Percentiles rank a stretch among this genome's conserved stretches.
Evolutionary conservation across 2,888 invertebrate species (phyloP).

Genomic region (Hetaerina titia): DNA sequence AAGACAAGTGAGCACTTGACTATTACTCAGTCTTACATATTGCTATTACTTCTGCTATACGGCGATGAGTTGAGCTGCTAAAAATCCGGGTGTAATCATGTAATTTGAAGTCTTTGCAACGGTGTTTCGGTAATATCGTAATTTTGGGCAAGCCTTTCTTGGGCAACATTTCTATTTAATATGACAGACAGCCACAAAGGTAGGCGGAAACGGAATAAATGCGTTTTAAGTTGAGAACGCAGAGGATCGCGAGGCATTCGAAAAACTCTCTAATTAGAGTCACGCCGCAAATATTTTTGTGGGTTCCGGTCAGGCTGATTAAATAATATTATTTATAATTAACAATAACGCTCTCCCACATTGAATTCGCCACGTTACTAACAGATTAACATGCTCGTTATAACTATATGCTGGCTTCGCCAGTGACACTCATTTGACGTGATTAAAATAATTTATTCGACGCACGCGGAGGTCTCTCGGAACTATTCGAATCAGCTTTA

Average conservation of each 20-base stretch:
- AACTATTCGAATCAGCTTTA: neutral
- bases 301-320: neutral
- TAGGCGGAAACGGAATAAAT: neutral
- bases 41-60: too few relatives aligned
- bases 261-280: neutral
- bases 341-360: neutral
- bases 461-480: neutral
- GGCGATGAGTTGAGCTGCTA: too few relatives aligned
- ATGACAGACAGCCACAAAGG: neutral
- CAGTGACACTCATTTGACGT: neutral
- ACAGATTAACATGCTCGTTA: neutral
- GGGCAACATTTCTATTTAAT: neutral
- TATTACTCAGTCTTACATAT: too few relatives aligned
- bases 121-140: neutral
- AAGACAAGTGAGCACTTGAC: too few relatives aligned
- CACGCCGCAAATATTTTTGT: neutral
- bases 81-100: neutral
- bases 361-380: neutral
- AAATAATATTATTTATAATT: neutral
- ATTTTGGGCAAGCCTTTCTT: neutral
- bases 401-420: neutral
- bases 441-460: conserved; percentile 19
- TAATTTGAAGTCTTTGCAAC: neutral
- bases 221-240: neutral
- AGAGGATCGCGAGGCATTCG: neutral